Conservation (phyloP, 2,113 vertebrate species). For the Lynx canadensis region DNA sequence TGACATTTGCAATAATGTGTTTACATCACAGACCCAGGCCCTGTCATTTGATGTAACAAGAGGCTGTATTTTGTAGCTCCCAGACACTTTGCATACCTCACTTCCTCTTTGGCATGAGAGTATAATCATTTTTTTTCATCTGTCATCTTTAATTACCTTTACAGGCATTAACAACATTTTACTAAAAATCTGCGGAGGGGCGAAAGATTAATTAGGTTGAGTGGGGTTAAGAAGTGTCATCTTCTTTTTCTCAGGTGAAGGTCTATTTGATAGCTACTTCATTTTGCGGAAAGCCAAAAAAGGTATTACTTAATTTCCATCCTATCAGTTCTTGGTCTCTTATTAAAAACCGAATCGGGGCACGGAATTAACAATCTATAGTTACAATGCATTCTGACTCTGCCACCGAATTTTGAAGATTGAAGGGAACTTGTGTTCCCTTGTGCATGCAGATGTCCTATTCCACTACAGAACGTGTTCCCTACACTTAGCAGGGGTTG, state of each 20-base stretch:
- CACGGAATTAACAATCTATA: not conserved
- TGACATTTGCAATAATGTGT: slow-evolving; percentile 86
- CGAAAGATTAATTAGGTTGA: slow-evolving; percentile 76
- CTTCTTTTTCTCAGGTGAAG: slow-evolving; percentile 56
- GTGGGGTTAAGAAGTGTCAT: slow-evolving; percentile 35
- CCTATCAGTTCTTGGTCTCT: not conserved
- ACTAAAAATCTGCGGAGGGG: slow-evolving; percentile 72
- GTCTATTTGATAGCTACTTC: slow-evolving; percentile 65
- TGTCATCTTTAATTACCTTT: slow-evolving; percentile 82
- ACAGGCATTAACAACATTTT: slow-evolving; percentile 83
- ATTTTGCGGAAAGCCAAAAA: slow-evolving; percentile 54
- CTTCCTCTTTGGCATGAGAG: slow-evolving; percentile 72
- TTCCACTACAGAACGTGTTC: not conserved
- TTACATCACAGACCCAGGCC: slow-evolving; percentile 83
- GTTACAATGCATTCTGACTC: not conserved
- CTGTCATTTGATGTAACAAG: slow-evolving; percentile 81
- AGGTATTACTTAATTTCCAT: not conserved
- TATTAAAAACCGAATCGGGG: slow-evolving; percentile 6
- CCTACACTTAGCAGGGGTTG: not conserved
- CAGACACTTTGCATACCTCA: slow-evolving; percentile 75
- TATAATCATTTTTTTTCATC: slow-evolving; percentile 74
- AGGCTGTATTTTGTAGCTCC: slow-evolving; percentile 79
- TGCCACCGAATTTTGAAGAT: not conserved
- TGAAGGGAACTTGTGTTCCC: not conserved
- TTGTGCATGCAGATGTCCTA: not conserved